phyloP scores from a whole-genome alignment of 2,888 invertebrate species.

The Idaea aversata region DNA sequence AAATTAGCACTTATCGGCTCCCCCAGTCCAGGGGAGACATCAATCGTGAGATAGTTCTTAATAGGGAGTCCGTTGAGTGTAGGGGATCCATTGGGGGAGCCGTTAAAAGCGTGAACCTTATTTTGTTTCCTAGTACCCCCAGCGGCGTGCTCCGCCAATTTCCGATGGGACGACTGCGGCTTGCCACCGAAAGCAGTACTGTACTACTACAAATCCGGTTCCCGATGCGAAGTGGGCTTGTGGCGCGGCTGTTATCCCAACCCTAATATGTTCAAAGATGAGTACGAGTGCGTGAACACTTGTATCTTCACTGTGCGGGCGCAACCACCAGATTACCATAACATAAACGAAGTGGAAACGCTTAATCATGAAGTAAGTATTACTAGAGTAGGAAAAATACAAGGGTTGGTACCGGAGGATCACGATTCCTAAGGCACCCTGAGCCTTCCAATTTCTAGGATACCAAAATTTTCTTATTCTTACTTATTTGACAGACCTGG shows the following conservation, averaged over 20 bases:
- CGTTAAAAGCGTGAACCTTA: neutral
- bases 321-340: constrained; percentile 39
- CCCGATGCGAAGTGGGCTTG: constrained; percentile 65
- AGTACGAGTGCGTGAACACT: constrained; percentile 63
- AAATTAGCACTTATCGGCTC: no score
- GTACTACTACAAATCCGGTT: constrained; percentile 67
- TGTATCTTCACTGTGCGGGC: constrained; percentile 56
- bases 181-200: constrained; percentile 49
- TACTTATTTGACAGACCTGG: no score
- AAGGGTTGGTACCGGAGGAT: no score
- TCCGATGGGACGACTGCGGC: constrained; percentile 66
- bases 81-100: no score
- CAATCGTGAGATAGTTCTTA: no score
- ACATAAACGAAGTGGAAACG: constrained; percentile 8
- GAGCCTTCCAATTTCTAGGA: no score
- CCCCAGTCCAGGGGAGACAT: no score
- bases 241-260: constrained; percentile 70
- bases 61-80: no score
- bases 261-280: constrained; percentile 64
- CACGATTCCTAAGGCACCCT: no score
- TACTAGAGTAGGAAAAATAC: neutral
- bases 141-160: constrained; percentile 51
- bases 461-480: neutral
- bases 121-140: constrained; percentile 49
- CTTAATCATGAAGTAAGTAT: neutral